Percentiles rank a stretch among this genome's conserved stretches.
phyloP scores from a whole-genome alignment of 2,113 vertebrate genomes.

The Myanophis thanlyinensis region DNA sequence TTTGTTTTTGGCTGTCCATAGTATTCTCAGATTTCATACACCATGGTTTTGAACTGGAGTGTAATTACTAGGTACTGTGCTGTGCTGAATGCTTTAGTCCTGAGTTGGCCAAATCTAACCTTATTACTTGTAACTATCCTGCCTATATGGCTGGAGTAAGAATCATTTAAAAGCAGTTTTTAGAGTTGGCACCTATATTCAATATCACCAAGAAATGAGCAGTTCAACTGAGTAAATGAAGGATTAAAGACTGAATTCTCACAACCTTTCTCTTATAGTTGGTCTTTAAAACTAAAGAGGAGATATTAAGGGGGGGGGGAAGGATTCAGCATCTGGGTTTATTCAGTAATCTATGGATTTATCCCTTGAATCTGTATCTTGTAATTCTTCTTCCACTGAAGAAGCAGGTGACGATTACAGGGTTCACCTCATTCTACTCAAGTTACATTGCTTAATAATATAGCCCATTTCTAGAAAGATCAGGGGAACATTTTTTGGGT shows the following conservation, averaged over 20 bases:
- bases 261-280: neutral
- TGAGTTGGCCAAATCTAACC: neutral
- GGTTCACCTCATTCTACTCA: neutral
- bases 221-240: neutral
- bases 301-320: neutral
- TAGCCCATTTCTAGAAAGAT: neutral
- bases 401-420: neutral
- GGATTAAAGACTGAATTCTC: neutral
- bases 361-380: slow-evolving; percentile 12
- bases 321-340: neutral
- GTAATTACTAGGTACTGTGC: neutral
- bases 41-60: neutral
- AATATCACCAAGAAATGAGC: neutral
- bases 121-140: neutral
- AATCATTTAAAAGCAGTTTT: slow-evolving; percentile 5
- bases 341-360: neutral
- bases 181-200: slow-evolving; percentile 4
- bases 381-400: neutral
- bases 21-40: neutral
- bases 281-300: neutral
- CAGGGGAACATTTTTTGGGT: neutral
- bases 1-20: neutral
- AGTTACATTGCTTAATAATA: neutral
- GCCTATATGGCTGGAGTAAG: neutral
- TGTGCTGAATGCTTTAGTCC: neutral